Percentiles rank a stretch among this genome's conserved stretches.
phyloP scores from a whole-genome alignment of 2,888 invertebrate species.

The Tipula confusa region DNA sequence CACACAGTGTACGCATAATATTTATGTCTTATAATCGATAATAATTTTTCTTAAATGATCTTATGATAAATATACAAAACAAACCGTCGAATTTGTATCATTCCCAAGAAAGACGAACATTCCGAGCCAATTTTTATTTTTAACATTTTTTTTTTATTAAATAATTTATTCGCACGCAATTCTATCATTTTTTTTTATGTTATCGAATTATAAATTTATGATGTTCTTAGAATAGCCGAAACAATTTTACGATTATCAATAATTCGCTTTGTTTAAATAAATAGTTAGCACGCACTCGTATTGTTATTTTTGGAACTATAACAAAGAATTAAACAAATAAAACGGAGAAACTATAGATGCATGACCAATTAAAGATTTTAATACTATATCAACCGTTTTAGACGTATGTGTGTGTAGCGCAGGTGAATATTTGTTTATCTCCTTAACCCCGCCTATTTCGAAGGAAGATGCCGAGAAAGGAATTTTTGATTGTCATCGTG shows the following conservation, averaged over 20 bases:
- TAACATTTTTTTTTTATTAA: neutral
- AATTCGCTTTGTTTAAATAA: neutral
- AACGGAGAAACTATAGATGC: too few relatives aligned
- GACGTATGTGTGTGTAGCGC: too few relatives aligned
- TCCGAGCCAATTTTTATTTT: neutral
- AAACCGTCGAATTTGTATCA: neutral
- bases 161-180: constrained; percentile 25
- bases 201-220: constrained; percentile 1
- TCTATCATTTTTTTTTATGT: too few relatives aligned
- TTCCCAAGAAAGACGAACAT: neutral
- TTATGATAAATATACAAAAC: neutral
- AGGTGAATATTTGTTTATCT: neutral
- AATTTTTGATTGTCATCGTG: neutral
- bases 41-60: neutral
- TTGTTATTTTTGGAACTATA: neutral
- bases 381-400: neutral
- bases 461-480: neutral
- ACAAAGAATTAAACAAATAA: neutral
- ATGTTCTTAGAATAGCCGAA: neutral
- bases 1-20: neutral
- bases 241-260: neutral
- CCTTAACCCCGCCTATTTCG: neutral
- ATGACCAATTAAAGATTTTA: neutral
- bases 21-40: neutral
- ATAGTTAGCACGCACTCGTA: neutral